Conservation (phyloP, 2,113 vertebrate genomes). For the Prunella himalayana region DNA sequence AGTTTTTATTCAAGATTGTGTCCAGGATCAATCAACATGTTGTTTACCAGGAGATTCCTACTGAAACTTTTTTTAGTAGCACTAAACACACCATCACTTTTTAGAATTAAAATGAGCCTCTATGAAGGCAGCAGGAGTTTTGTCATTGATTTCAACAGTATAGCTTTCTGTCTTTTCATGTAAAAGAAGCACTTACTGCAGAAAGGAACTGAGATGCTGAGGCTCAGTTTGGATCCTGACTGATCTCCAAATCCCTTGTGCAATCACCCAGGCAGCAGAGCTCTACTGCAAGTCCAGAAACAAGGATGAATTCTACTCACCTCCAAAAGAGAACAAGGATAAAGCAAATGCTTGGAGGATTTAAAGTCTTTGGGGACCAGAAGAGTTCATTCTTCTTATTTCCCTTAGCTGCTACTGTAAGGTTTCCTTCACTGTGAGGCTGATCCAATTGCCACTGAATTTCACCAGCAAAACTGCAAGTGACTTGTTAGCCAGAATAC, state of each 20-base stretch:
- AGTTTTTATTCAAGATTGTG: neutral
- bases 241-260: constrained; percentile 29
- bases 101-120: neutral
- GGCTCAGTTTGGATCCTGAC: neutral
- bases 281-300: neutral
- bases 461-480: neutral
- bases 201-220: neutral
- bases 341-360: constrained; percentile 10
- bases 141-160: neutral
- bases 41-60: neutral
- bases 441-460: neutral
- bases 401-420: neutral
- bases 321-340: neutral
- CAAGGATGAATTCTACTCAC: neutral
- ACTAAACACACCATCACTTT: neutral
- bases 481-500: neutral
- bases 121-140: neutral
- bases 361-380: constrained; percentile 10
- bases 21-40: neutral
- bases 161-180: neutral
- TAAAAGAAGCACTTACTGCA: neutral
- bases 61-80: neutral
- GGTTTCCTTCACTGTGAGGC: neutral
- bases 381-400: neutral
- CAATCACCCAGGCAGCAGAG: neutral